Base-by-base conservation (phyloP, 1,140 invertebrate species). In the Stegodyphus mimosarum region DNA sequence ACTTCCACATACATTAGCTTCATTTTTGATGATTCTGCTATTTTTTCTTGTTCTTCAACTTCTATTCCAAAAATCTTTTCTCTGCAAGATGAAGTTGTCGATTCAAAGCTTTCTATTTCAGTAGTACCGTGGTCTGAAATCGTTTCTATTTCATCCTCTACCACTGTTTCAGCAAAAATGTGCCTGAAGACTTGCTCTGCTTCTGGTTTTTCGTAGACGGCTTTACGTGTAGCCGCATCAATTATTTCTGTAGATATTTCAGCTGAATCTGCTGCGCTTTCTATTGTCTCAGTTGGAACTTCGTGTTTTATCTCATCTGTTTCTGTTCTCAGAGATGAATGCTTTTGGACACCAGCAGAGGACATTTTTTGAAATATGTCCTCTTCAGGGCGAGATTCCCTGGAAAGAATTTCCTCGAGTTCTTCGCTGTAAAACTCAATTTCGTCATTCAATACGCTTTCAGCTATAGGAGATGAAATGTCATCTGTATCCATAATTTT, bases 1-100 rank as follows among this genome's bases (percentile, higher is more conserved):
- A 86, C 52, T 78, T 86, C 83, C 6, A 86, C 69, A 6, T 86
- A 86, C 74, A 78, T 72, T 10, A 86, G 17, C 74, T 86, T 80
- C 18, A 18, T 73, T 86, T 60, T 63, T 11, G 17, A 13, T 51
- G 70, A 17, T 17, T 53, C 17, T n/a, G 33, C 33, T 48, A 81
- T 63, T 63, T 87, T 48, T 79, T 83, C 70, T 15, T 77, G 51
- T 77, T 50, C n/a, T 50, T 13, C 63, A 86, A 87, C 9, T n/a
- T 75, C 78, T 18, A 18, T 15, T 15, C 55, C 55, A 60, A 15
- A 60, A 60, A 9, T 15, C 13, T 55, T 52, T 81, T 17, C 17
- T 18, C 64, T 33, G 63, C 84, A 13, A 78, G 71, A 10, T 87
- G 76, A 55, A 80, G 52, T 55, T 80, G 75, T 66, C 13, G 33